Percentiles rank a stretch among this genome's conserved stretches.
Conservation (phyloP, 2,113 vertebrate genomes). For the Pelvicachromis taeniatus region DNA sequence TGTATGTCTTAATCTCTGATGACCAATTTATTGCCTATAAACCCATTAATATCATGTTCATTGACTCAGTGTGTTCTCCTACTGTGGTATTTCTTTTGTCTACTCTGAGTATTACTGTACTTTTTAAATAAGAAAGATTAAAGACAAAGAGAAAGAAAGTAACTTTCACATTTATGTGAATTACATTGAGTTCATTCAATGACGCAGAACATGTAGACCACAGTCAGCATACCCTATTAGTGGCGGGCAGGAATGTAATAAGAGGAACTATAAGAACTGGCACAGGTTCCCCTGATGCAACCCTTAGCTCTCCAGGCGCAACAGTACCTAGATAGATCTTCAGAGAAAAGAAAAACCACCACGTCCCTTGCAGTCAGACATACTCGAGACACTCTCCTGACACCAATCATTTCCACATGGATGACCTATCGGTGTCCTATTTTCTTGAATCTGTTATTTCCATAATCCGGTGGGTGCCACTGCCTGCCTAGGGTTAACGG, state of each 20-base stretch:
- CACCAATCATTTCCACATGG: constrained; percentile 72
- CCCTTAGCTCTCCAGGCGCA: constrained; percentile 33
- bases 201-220: constrained; percentile 47
- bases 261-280: constrained; percentile 48
- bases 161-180: constrained; percentile 37
- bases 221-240: constrained; percentile 46
- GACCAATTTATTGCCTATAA: neutral
- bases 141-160: constrained; percentile 20
- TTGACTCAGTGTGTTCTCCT: neutral
- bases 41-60: neutral
- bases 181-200: constrained; percentile 42
- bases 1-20: neutral
- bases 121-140: constrained; percentile 33
- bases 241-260: constrained; percentile 55
- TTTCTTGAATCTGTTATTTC: constrained; percentile 75
- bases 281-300: constrained; percentile 52
- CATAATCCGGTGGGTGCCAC: constrained; percentile 78
- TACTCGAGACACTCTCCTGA: constrained; percentile 65
- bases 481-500: constrained; percentile 81
- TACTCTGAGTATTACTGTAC: constrained; percentile 16
- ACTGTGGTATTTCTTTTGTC: neutral
- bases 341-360: constrained; percentile 31
- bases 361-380: constrained; percentile 46
- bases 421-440: constrained; percentile 68
- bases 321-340: constrained; percentile 51